Conservation (phyloP, 2,113 vertebrate species). For the Chlorodrepanis virens region DNA sequence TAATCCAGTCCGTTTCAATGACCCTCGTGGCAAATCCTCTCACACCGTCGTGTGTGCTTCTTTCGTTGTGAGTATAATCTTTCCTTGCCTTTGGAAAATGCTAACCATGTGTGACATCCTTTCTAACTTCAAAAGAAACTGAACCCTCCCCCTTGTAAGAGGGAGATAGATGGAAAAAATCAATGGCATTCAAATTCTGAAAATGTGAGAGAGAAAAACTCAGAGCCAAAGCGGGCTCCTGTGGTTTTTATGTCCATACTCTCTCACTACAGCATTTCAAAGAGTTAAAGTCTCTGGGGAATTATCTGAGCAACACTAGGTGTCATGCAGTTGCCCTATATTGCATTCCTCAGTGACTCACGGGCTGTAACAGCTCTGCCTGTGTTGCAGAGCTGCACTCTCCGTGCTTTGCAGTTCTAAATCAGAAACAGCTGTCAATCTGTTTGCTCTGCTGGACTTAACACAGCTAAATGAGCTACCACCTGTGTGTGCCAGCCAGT, state of each 20-base stretch:
- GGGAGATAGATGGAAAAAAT: not conserved
- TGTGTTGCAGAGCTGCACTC: not conserved
- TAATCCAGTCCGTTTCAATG: not conserved
- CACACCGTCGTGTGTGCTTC: not conserved
- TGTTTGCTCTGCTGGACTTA: not conserved
- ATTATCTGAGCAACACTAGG: not conserved
- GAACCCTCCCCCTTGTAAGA: not conserved
- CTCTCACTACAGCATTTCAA: not conserved
- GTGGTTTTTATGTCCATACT: not conserved
- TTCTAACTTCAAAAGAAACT: not conserved
- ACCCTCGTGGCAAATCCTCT: constrained; percentile 10
- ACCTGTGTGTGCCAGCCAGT: not conserved
- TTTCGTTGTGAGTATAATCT: not conserved
- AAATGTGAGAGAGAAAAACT: not conserved
- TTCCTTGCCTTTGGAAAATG: constrained; percentile 44
- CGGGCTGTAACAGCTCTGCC: not conserved
- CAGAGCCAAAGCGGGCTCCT: not conserved
- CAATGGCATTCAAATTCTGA: not conserved
- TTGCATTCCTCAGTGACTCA: constrained; percentile 16
- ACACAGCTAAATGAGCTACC: not conserved
- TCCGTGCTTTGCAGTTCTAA: not conserved
- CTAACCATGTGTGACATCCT: not conserved
- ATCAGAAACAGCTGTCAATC: not conserved
- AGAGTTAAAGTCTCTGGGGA: constrained; percentile 18
- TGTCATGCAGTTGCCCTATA: not conserved